Percentiles rank a stretch among this genome's conserved stretches.
These are phyloP conservation scores for Rhodinocichla rosea DNA, from an alignment of 2,113 vertebrate species.

Conservation along the genomic window DNA sequence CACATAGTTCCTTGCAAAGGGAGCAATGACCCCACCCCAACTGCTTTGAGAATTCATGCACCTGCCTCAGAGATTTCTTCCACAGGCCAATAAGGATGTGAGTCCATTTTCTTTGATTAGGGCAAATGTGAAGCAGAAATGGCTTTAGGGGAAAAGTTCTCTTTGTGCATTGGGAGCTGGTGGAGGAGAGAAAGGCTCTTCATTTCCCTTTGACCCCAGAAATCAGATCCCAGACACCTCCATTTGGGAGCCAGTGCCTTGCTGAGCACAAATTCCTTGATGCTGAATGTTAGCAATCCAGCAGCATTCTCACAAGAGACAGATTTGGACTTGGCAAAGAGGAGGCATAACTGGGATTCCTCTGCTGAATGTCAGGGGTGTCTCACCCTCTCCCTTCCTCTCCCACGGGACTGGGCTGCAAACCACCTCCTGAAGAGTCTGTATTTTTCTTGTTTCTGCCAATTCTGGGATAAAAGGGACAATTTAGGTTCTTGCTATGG, in stretches of 20 bases:
- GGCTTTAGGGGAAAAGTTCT: not conserved
- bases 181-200: not conserved
- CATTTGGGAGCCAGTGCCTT: not conserved
- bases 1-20: not conserved
- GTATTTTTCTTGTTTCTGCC: not conserved
- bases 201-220: not conserved
- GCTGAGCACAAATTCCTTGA: not conserved
- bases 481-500: not conserved
- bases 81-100: not conserved
- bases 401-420: not conserved
- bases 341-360: slow-evolving; percentile 2
- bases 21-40: not conserved
- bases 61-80: not conserved
- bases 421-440: not conserved
- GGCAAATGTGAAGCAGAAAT: not conserved
- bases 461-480: not conserved
- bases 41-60: not conserved
- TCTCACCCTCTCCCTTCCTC: not conserved
- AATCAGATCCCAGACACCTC: not conserved
- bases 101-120: not conserved
- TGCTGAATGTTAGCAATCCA: not conserved
- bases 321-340: slow-evolving; percentile 22
- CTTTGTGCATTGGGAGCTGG: no score
- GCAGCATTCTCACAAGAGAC: not conserved
- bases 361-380: not conserved